phyloP scores from a whole-genome alignment of 2,113 vertebrate genomes.

The Carettochelys insculpta region DNA sequence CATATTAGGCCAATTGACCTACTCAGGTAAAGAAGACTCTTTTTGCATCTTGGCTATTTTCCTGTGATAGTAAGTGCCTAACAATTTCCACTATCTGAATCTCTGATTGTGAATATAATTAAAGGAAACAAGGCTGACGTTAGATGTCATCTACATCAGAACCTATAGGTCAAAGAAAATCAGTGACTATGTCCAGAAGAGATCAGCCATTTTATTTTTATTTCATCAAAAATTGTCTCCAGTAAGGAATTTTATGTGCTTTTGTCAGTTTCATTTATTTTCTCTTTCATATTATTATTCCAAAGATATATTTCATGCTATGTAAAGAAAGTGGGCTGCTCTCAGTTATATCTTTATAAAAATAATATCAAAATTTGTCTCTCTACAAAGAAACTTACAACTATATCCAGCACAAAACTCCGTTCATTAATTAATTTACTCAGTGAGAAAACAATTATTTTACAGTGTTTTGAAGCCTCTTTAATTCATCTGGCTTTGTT shows the following conservation, averaged over 20 bases:
- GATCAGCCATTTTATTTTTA: not conserved
- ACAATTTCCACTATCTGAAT: not conserved
- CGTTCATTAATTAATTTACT: not conserved
- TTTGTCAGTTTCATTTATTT: slow-evolving; percentile 26
- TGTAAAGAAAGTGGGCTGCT: not conserved
- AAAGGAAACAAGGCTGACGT: rapidly evolving
- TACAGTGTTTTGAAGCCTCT: not conserved
- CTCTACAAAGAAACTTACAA: not conserved
- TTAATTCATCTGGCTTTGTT: not conserved
- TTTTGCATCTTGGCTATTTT: not conserved
- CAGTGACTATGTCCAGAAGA: not conserved
- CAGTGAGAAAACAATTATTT: not conserved
- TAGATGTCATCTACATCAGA: not conserved
- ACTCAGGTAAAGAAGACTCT: not conserved
- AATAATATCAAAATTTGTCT: slow-evolving; percentile 10
- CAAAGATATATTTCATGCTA: slow-evolving; percentile 7
- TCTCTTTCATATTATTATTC: slow-evolving; percentile 15
- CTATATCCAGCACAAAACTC: not conserved
- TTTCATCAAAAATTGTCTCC: not conserved
- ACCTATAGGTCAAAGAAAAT: not conserved
- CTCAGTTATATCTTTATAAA: slow-evolving; percentile 18
- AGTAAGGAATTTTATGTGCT: not conserved
- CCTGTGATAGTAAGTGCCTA: not conserved
- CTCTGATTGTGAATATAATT: not conserved
- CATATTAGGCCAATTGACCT: not conserved